Evolutionary conservation across 2,888 invertebrate genomes (phyloP), one percentile per base, ranked within the genome.

Genomic region (Apotomis betuletana): DNA sequence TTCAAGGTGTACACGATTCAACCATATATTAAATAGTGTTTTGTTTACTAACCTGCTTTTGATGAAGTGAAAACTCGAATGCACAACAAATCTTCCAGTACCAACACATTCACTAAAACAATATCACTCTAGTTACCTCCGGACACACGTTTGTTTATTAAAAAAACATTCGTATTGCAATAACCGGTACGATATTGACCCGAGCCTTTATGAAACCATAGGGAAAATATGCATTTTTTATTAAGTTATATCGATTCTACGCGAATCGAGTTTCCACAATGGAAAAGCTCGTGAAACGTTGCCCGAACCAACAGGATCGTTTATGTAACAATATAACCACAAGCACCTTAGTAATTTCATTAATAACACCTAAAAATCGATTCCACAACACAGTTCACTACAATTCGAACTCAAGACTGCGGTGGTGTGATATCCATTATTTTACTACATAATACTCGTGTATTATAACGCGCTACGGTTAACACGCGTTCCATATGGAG

Each of bases 321-420:
- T 79, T 83, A 83, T 80, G 82, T 83, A 84, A 86, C 83, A 86
- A 86, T 88, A 90, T 88, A 87, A 91, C 87, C 86, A 84, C 88
- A 83, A 90, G 87, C 90, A 91, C 90, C 87, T 90, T 85, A 81
- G 87, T 91, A 90, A 92, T 92, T 92, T 92, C 90, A 92, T 91
- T 92, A 92, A 92, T 92, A 92, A 91, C 91, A 91, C 88, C 90
- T 91, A 91, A 92, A 92, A 92, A 92, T 92, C 92, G 92, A 92
- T 92, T 84, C 84, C 87, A 91, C 91, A 89, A 87, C 88, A 90
- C 85, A 85, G 89, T 87, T 87, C 89, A 88, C 88, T 89, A 89
- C 90, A 89, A 90, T 90, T 90, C 89, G 85, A 88, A 90, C 86
- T 87, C 84, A 87, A 89, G 84, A 87, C 90, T 89, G 90, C 87